These are phyloP conservation scores for Circaetus cinerascens DNA, from an alignment of 2,113 vertebrate genomes.

Conservation along the genomic window DNA sequence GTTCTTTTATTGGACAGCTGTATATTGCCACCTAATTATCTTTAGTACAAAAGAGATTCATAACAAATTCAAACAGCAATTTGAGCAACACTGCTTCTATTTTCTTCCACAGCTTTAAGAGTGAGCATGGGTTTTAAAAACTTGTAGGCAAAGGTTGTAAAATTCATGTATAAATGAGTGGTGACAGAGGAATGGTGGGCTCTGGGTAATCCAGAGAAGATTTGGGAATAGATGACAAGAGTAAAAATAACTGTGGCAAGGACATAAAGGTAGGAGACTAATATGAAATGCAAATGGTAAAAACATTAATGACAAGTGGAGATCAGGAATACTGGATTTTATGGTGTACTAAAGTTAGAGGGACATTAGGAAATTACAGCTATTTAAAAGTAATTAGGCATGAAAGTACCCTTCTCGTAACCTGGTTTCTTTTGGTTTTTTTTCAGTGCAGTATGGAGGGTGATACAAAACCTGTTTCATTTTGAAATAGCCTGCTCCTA, in stretches of 20 bases:
- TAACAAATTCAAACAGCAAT: not conserved
- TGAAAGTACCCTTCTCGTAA: not conserved
- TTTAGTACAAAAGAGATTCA: not conserved
- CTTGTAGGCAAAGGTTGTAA: not conserved
- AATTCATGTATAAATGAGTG: not conserved
- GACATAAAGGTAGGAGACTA: not conserved
- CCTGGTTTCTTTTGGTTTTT: not conserved
- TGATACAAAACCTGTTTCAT: not conserved
- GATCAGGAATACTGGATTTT: not conserved
- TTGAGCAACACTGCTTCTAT: not conserved
- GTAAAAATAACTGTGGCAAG: not conserved
- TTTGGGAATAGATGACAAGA: not conserved
- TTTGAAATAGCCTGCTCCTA: not conserved
- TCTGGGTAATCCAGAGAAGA: not conserved
- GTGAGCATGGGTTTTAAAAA: not conserved
- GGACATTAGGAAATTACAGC: not conserved
- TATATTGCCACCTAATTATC: not conserved
- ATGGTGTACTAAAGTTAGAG: not conserved
- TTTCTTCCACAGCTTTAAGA: not conserved
- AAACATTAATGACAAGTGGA: not conserved
- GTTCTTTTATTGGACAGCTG: not conserved
- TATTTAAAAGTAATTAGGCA: not conserved
- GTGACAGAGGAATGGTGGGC: not conserved
- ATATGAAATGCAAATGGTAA: not conserved
- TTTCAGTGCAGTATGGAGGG: not conserved